Percentiles rank a stretch among this genome's conserved stretches.
phyloP scores from a whole-genome alignment of 2,113 vertebrate species.

The Acanthochromis polyacanthus region DNA sequence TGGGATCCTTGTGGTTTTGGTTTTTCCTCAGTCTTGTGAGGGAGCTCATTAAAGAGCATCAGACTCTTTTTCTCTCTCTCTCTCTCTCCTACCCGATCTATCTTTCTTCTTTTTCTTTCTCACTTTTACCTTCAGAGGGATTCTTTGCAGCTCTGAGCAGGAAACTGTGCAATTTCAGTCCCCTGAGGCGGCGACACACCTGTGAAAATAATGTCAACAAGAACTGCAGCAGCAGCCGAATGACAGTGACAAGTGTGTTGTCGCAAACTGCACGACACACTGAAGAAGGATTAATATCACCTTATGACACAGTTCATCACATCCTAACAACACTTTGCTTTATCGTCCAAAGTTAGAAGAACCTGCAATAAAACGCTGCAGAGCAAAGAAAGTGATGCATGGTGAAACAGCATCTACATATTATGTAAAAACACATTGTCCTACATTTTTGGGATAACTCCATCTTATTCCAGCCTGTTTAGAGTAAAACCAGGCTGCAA shows the following conservation, averaged over 20 bases:
- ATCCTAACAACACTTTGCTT: neutral
- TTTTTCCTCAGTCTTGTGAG: slow-evolving; percentile 19
- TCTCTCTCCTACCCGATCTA: neutral
- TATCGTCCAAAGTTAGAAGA: too few relatives aligned
- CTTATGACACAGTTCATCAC: neutral
- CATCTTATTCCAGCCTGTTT: too few relatives aligned
- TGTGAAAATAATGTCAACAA: slow-evolving; percentile 11
- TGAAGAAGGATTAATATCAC: neutral
- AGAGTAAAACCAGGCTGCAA: too few relatives aligned
- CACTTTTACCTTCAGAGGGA: neutral
- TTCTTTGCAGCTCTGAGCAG: slow-evolving; percentile 1
- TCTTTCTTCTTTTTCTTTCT: neutral
- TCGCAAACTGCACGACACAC: neutral
- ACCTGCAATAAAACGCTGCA: too few relatives aligned
- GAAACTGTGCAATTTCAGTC: slow-evolving; percentile 1
- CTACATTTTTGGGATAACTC: too few relatives aligned
- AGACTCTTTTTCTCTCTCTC: neutral
- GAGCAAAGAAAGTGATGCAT: too few relatives aligned
- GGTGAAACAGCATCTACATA: too few relatives aligned
- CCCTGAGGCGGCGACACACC: neutral
- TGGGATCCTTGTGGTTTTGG: slow-evolving; percentile 20
- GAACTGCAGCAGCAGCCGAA: neutral
- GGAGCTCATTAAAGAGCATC: slow-evolving; percentile 33
- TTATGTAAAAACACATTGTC: too few relatives aligned
- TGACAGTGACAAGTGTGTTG: neutral